Percentiles rank a stretch among this genome's conserved stretches.
These are phyloP conservation scores for Plecotus auritus DNA, from an alignment of 2,113 vertebrate genomes.

Conservation along the genomic window DNA sequence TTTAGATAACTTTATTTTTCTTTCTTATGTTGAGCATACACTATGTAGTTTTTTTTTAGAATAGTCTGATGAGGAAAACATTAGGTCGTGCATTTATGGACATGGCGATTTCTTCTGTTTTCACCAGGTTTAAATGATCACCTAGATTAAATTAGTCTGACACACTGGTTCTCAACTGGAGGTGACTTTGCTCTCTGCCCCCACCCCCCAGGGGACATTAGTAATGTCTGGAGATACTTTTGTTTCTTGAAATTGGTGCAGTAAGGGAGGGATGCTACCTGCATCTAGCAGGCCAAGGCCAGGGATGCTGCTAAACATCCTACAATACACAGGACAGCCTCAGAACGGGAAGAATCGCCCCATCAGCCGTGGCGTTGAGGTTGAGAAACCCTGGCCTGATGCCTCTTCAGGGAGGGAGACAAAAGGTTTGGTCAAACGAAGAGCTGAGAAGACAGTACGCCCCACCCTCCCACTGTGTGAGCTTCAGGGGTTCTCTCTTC, in stretches of 20 bases:
- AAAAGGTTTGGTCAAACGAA: rapidly evolving
- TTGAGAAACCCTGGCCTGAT: rapidly evolving
- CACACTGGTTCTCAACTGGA: not conserved
- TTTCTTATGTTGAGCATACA: not conserved
- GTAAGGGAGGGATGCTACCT: not conserved
- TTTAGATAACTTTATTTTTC: not conserved
- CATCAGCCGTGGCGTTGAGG: rapidly evolving
- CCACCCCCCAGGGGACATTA: rapidly evolving
- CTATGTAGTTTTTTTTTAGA: rapidly evolving
- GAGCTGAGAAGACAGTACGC: rapidly evolving
- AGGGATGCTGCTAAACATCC: too few species aligned
- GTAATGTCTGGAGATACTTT: not conserved
- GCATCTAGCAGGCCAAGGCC: not conserved
- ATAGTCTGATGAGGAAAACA: rapidly evolving
- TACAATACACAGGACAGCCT: rapidly evolving
- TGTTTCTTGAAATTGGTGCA: not conserved
- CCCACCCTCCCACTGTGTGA: rapidly evolving
- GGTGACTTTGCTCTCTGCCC: not conserved
- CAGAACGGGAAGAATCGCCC: rapidly evolving
- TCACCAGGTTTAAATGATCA: rapidly evolving
- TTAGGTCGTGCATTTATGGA: rapidly evolving
- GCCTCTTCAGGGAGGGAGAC: rapidly evolving
- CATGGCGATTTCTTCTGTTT: rapidly evolving
- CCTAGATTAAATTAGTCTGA: rapidly evolving
- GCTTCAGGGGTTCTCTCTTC: too few species aligned